Base-by-base conservation (phyloP, 2,888 invertebrate genomes). In the Ophion ellenae region DNA sequence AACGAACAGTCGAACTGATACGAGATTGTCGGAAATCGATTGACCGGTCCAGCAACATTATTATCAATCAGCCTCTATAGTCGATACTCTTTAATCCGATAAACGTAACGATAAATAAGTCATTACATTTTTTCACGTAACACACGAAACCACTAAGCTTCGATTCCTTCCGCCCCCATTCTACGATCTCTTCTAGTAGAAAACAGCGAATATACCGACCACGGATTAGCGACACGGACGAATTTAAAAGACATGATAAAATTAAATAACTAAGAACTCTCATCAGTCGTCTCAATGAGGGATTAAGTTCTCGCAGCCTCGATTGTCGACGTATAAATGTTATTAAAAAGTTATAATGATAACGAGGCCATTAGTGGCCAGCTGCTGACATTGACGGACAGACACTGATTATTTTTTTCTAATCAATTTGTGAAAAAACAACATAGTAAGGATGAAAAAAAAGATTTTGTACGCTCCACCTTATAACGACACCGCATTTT, bases 201-300 rank as follows among this genome's bases (percentile, higher is more conserved):
- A 81, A 82, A 85, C 77, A 83, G 77, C 79, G 64, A 76, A 80
- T 82, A 71, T 40, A 40, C 86, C 66, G 86, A 87, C 79, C 79
- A 74, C 84, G 84, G 86, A 86, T 84, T 86, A 84, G 80, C 76
- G 84, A 86, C 75, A 78, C 85, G 85, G 85, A 85, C 85, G 85
- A 82, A 86, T 36, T 73, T n/a, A 5, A 71, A 88, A 45, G 69
- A 45, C 53, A 53, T 64, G 59, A 63, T 57, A 76, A 80, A 86
- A 80, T 47, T 71, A 85, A 81, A 84, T 81, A 85, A 69, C 79
- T 77, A 88, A 86, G 40, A 40, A 69, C 59, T 81, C 70, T 88
- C 80, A 78, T 81, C 69, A 83, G 76, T 85, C 80, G 84, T 83
- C 81, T 83, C 66, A 70, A 80, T 82, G 73, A 83, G 80, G 70